These are phyloP conservation scores for Euwallacea similis DNA, from an alignment of 1,140 invertebrate genomes.

Conservation along the genomic window DNA sequence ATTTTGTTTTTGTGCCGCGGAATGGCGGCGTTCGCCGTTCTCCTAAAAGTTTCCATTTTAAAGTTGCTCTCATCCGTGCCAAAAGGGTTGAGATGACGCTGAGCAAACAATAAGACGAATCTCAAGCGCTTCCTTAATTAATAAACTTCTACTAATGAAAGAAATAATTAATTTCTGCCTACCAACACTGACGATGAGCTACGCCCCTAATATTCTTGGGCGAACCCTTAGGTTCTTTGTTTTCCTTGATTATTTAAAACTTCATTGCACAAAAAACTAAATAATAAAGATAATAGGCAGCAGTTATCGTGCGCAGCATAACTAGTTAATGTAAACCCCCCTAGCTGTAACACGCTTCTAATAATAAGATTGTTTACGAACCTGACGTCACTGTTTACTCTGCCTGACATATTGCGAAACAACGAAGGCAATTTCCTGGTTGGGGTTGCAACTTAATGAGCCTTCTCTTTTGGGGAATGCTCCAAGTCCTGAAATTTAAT, in stretches of 20 bases:
- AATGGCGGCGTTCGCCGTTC: constrained; percentile 17
- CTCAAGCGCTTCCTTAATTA: constrained; percentile 53
- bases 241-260: too few species aligned
- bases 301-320: too few species aligned
- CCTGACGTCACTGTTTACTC: constrained; percentile 47
- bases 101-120: constrained; percentile 52
- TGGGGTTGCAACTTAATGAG: constrained; percentile 27
- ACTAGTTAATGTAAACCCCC: background rate
- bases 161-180: constrained; percentile 54
- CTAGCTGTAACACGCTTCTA: constrained; percentile 40
- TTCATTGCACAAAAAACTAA: too few species aligned
- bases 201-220: too few species aligned
- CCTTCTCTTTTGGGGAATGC: background rate
- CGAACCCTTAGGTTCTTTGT: too few species aligned
- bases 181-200: constrained; percentile 36
- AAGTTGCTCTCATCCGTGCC: constrained; percentile 51
- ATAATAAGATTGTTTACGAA: constrained; percentile 46
- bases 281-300: too few species aligned
- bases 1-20: constrained; percentile 46
- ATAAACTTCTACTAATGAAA: constrained; percentile 55
- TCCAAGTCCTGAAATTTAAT: background rate
- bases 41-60: constrained; percentile 50
- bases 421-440: constrained; percentile 46
- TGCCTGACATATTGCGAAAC: constrained; percentile 48
- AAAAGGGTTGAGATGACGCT: constrained; percentile 53